Conservation (phyloP, 2,797 vertebrate genomes). For the Channallabes apus region DNA sequence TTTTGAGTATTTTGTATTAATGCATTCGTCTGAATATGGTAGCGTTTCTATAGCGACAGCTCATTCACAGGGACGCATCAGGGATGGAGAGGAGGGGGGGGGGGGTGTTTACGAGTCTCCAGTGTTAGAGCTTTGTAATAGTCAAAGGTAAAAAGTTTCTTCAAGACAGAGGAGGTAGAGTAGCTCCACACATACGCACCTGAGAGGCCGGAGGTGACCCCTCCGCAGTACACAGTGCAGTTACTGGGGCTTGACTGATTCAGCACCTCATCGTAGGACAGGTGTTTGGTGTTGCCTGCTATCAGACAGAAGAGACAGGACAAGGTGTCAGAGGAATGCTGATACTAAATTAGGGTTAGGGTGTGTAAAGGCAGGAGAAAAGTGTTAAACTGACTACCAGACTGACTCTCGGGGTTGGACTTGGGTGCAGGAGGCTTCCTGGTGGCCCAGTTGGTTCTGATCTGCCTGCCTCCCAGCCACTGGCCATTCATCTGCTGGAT, state of each 20-base stretch:
- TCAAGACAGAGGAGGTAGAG: too few relatives aligned
- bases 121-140: too few relatives aligned
- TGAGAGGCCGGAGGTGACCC: conserved; percentile 91
- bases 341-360: too few relatives aligned
- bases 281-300: conserved; percentile 86
- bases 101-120: too few relatives aligned
- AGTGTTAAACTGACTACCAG: background rate
- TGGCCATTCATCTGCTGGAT: conserved; percentile 99
- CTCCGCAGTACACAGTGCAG: conserved; percentile 97
- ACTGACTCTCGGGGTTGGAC: conserved; percentile 89
- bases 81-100: too few relatives aligned
- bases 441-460: conserved; percentile 98
- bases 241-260: conserved; percentile 97
- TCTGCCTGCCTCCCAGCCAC: conserved; percentile 97
- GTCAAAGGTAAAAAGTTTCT: too few relatives aligned
- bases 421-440: conserved; percentile 97
- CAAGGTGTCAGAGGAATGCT: background rate
- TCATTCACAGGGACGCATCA: too few relatives aligned
- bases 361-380: background rate
- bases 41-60: too few relatives aligned
- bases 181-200: conserved; percentile 73
- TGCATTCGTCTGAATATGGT: too few relatives aligned
- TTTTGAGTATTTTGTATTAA: too few relatives aligned
- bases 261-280: conserved; percentile 96
- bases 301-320: background rate